These are phyloP conservation scores for Netelia fuscicornis DNA, from an alignment of 2,888 invertebrate species.

Conservation along the genomic window DNA sequence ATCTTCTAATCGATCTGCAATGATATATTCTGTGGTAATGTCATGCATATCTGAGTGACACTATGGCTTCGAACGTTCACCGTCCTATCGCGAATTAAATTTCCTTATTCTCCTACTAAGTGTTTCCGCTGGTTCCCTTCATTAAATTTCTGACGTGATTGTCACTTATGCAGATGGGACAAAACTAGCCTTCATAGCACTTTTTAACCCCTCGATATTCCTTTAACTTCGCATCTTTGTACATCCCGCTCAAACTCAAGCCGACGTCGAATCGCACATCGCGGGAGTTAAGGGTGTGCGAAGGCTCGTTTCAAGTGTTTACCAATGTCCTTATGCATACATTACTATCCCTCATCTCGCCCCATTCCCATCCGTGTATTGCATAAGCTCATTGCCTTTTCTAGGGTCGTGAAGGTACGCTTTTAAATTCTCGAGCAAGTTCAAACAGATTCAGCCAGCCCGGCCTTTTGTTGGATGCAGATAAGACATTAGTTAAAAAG, in stretches of 20 bases:
- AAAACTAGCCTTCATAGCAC: conserved; percentile 80
- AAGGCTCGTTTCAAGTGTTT: conserved; percentile 81
- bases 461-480: conserved; percentile 16
- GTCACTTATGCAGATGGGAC: conserved; percentile 76
- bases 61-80: conserved; percentile 7
- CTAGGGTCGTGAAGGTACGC: conserved; percentile 73
- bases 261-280: conserved; percentile 71
- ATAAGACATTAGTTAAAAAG: neutral
- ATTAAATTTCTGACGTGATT: conserved; percentile 68
- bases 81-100: conserved; percentile 24
- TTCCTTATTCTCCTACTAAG: conserved; percentile 41
- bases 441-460: conserved; percentile 51
- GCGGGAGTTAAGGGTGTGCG: conserved; percentile 76
- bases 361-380: conserved; percentile 70
- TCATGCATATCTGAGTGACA: conserved; percentile 1
- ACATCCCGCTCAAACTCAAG: conserved; percentile 67
- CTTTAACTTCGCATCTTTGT: conserved; percentile 75
- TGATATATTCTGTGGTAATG: conserved; percentile 35
- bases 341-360: conserved; percentile 76
- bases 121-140: conserved; percentile 41
- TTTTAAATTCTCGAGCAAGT: conserved; percentile 66
- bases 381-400: conserved; percentile 73
- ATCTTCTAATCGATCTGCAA: neutral
- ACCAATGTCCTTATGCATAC: conserved; percentile 81
- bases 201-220: conserved; percentile 75